Percentiles rank a stretch among this genome's conserved stretches.
phyloP scores from a whole-genome alignment of 1,140 invertebrate genomes.

The Helicoverpa armigera region DNA sequence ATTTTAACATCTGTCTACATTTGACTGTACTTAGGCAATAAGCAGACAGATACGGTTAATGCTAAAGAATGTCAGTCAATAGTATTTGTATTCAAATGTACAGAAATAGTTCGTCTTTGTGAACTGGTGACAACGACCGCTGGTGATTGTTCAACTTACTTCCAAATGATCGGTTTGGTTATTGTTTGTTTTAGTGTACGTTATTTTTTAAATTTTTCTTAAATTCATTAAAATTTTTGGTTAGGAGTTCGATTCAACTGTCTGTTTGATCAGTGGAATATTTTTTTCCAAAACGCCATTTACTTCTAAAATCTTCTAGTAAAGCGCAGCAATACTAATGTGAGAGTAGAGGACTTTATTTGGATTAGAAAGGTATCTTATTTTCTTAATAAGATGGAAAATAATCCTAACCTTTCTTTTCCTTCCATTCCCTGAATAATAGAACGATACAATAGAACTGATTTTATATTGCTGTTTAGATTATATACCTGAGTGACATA shows the following conservation, averaged over 20 bases:
- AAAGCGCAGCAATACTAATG: too few relatives aligned
- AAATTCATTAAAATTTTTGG: background rate
- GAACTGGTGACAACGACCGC: slow-evolving; percentile 24
- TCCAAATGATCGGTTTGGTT: slow-evolving; percentile 8
- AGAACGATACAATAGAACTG: too few relatives aligned
- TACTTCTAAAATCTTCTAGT: too few relatives aligned
- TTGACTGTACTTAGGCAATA: background rate
- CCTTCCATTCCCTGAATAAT: too few relatives aligned
- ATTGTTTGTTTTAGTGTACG: background rate
- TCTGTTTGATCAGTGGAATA: background rate
- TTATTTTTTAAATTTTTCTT: background rate
- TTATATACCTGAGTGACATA: too few relatives aligned
- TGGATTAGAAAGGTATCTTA: too few relatives aligned
- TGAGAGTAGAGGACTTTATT: too few relatives aligned
- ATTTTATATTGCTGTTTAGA: too few relatives aligned
- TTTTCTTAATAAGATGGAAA: too few relatives aligned
- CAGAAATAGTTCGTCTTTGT: slow-evolving; percentile 30
- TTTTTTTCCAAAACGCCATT: too few relatives aligned
- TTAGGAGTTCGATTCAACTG: background rate
- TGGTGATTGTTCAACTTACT: slow-evolving; percentile 7
- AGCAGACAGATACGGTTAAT: background rate
- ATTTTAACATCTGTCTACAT: too few relatives aligned
- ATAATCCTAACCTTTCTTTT: too few relatives aligned
- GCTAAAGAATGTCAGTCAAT: slow-evolving; percentile 24
- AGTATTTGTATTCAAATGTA: slow-evolving; percentile 37